Evolutionary conservation across 2,797 vertebrate species (phyloP), one percentile per base, ranked within the genome.

Genomic region (Poecilia wingei): DNA sequence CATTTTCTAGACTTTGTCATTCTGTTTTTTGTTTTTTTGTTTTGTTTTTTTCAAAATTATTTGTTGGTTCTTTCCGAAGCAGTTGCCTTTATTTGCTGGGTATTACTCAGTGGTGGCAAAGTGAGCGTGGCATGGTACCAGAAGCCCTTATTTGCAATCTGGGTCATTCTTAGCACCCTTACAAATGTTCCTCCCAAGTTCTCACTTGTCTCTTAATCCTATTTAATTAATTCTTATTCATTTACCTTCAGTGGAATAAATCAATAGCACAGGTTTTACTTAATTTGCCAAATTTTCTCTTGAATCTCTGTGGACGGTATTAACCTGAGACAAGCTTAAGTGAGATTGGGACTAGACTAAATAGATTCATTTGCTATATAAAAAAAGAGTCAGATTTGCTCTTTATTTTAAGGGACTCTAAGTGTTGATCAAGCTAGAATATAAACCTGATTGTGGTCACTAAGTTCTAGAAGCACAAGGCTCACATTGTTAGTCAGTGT

Each of bases 141-240:
- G 53, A 77, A 77, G 64, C 59, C 86, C 88, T 91, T 80, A 68
- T 89, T 84, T 82, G 80, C 86, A 90, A 87, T 71, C 76, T 79
- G 84, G 88, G 91, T 93, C 93, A 93, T 93, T 94, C 94, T 90
- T 87, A 81, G 76, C 80, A 84, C 89, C 88, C 82, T 25, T 76
- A 93, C 87, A 92, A 86, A 82, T 89, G 77, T 91, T 82, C 94
- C 91, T 83, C 80, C 78, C 82, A 81, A 86, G 73, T 89, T 93
- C 92, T 94, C 92, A 87, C 96, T 95, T 93, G 95, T 94, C 94
- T 91, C 91, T 96, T 95, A 93, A 96, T 95, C 94, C 86, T 88
- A 74, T 95, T 95, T 95, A 96, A 95, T 88, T 95, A 95, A 96
- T 96, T 96, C 91, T 90, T 94, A 95, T 96, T 92, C 88, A 86